Conservation (phyloP, 1,140 invertebrate species). For the Maniola jurtina region DNA sequence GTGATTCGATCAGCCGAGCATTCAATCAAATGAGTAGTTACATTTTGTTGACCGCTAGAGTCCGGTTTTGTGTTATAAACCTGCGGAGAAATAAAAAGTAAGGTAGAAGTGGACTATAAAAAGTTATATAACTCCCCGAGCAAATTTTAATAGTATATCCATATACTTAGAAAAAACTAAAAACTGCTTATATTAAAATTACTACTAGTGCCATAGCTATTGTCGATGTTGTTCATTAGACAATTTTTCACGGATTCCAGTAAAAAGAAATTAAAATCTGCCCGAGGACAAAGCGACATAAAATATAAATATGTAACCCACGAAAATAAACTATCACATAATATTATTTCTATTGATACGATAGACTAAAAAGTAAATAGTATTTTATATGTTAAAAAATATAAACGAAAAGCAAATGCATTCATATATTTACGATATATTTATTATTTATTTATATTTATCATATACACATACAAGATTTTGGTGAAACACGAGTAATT, state of each 20-base stretch:
- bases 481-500: not conserved
- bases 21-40: conserved; percentile 74
- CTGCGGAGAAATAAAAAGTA: conserved; percentile 78
- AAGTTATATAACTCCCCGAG: conserved; percentile 52
- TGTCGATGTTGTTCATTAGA: too few species aligned
- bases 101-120: conserved; percentile 68
- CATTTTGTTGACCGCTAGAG: conserved; percentile 78
- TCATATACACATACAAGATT: too few species aligned
- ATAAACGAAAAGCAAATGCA: not conserved
- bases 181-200: too few species aligned
- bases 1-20: conserved; percentile 70
- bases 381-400: not conserved
- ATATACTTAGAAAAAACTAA: not conserved
- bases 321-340: conserved; percentile 15
- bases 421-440: not conserved
- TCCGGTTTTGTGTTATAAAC: conserved; percentile 80
- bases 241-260: too few species aligned
- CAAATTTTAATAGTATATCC: conserved; percentile 37
- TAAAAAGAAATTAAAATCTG: conserved; percentile 37
- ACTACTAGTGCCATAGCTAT: too few species aligned
- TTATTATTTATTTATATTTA: too few species aligned
- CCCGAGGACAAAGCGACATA: conserved; percentile 60
- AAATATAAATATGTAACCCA: conserved; percentile 21
- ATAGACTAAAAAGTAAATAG: conserved; percentile 14
- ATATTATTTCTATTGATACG: conserved; percentile 10